phyloP scores from a whole-genome alignment of 1,140 invertebrate species.

The Hormaphis cornu region DNA sequence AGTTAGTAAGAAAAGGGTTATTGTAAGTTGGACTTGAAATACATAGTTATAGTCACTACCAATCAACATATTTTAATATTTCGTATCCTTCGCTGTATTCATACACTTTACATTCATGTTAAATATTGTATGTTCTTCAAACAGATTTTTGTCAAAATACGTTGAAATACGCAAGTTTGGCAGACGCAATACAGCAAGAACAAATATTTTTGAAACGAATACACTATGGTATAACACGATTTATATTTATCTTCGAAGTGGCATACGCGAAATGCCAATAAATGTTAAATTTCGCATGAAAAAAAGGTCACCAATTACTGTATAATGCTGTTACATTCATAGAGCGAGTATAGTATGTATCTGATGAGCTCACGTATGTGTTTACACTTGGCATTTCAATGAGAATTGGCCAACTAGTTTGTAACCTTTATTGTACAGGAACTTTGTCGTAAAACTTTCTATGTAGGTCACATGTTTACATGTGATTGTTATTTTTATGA shows the following conservation, averaged over 20 bases:
- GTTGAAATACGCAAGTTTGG: too few species aligned
- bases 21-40: too few species aligned
- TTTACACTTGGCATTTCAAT: conserved; percentile 16
- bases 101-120: too few species aligned
- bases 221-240: neutral
- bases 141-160: too few species aligned
- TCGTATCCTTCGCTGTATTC: too few species aligned
- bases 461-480: neutral
- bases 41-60: too few species aligned
- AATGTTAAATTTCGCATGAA: neutral
- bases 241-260: conserved; percentile 1
- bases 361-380: neutral
- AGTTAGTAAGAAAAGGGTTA: too few species aligned
- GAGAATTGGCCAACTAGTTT: neutral
- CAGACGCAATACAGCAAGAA: too few species aligned
- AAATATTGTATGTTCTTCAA: too few species aligned
- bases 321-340: neutral
- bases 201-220: neutral
- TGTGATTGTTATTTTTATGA: neutral
- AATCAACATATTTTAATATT: too few species aligned
- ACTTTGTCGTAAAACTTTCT: neutral
- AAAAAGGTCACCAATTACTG: conserved; percentile 9
- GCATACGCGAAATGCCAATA: conserved; percentile 18
- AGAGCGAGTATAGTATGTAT: conserved; percentile 1
- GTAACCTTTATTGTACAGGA: neutral